phyloP scores from a whole-genome alignment of 2,888 invertebrate species.

The Drosophila emarginata region DNA sequence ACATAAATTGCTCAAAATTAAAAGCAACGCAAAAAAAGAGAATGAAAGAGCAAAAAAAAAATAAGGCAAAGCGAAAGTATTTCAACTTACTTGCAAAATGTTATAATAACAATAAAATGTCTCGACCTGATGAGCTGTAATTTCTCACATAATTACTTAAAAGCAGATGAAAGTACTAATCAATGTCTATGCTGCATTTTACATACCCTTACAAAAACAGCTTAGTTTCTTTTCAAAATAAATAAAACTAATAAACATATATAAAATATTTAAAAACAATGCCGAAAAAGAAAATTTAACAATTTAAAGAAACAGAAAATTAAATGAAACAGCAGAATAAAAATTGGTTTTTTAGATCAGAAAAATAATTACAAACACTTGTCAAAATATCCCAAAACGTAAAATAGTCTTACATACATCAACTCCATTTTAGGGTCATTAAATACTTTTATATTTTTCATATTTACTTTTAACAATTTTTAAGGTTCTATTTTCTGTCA shows the following conservation, averaged over 20 bases:
- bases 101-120: conserved; percentile 59
- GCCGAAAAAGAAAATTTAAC: no score
- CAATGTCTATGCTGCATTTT: neutral
- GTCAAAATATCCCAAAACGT: no score
- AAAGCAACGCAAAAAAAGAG: conserved; percentile 15
- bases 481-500: no score
- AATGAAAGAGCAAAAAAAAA: conserved; percentile 19
- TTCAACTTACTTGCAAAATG: conserved; percentile 34
- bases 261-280: neutral
- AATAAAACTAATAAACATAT: neutral
- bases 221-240: no score
- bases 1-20: conserved; percentile 28
- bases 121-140: conserved; percentile 52
- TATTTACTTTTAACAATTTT: no score
- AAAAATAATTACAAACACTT: no score
- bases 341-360: no score
- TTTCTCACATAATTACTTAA: conserved; percentile 60
- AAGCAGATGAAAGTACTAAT: neutral
- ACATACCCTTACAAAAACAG: neutral
- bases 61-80: conserved; percentile 46
- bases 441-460: no score
- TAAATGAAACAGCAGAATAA: no score
- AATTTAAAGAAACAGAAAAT: no score
- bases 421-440: no score
- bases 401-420: no score